Conservation (phyloP, 2,888 invertebrate genomes). For the Tachina fera region DNA sequence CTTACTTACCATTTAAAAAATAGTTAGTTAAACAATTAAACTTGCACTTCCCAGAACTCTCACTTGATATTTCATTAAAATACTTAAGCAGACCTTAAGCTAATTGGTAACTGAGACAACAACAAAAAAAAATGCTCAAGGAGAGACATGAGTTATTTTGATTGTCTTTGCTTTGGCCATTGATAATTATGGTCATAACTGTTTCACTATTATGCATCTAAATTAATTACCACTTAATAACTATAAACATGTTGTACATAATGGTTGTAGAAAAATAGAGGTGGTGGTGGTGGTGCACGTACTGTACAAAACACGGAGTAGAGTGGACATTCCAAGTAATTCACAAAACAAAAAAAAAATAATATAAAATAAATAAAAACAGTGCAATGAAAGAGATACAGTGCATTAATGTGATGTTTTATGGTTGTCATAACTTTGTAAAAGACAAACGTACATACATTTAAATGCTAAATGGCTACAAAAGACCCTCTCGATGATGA, state of each 20-base stretch:
- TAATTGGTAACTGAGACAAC: conserved; percentile 46
- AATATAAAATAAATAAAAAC: background rate
- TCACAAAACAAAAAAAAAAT: background rate
- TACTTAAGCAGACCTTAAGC: conserved; percentile 30
- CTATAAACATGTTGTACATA: conserved; percentile 57
- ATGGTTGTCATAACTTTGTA: conserved; percentile 56
- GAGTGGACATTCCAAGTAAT: conserved; percentile 1
- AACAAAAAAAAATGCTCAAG: background rate
- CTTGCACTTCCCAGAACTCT: conserved; percentile 12
- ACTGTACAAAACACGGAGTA: background rate
- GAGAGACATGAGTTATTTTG: background rate
- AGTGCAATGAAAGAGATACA: conserved; percentile 28
- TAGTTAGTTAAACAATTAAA: conserved; percentile 8
- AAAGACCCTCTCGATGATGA: background rate
- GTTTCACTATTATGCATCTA: conserved; percentile 57
- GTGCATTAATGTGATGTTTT: conserved; percentile 39
- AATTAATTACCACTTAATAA: conserved; percentile 71
- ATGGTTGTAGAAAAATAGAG: conserved; percentile 42
- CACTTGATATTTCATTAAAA: conserved; percentile 49
- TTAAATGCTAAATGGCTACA: conserved; percentile 31
- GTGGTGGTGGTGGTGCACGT: background rate
- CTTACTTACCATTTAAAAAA: background rate
- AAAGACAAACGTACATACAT: background rate
- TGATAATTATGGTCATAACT: conserved; percentile 62
- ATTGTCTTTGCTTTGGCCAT: background rate